Conservation (phyloP, 2,888 invertebrate species). For the Ctena decussata region DNA sequence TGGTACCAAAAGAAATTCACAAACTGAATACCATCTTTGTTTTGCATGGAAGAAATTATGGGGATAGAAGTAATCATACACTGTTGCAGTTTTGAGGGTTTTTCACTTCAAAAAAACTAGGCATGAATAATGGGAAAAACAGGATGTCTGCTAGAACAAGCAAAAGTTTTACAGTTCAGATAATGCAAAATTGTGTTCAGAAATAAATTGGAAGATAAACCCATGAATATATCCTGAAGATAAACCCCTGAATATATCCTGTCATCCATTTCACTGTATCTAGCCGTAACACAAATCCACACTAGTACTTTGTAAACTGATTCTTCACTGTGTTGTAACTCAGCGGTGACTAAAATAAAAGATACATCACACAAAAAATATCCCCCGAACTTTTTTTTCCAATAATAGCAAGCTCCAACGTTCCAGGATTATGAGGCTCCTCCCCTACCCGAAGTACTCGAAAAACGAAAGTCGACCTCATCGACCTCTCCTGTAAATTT, state of each 20-base stretch:
- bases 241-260: not conserved
- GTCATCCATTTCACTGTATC: not conserved
- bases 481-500: constrained; percentile 70
- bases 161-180: too few species aligned
- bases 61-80: too few species aligned
- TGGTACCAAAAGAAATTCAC: too few species aligned
- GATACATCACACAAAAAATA: not conserved
- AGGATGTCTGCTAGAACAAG: too few species aligned
- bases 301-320: not conserved
- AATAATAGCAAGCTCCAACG: constrained; percentile 28
- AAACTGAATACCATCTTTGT: too few species aligned
- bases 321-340: not conserved
- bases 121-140: too few species aligned
- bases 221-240: too few species aligned
- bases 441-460: constrained; percentile 45
- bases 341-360: not conserved
- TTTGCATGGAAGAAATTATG: too few species aligned
- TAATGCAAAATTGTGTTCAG: too few species aligned
- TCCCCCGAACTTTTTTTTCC: not conserved
- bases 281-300: not conserved
- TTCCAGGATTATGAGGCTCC: constrained; percentile 62
- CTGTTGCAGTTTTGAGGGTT: too few species aligned
- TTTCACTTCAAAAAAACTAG: too few species aligned
- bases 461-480: constrained; percentile 63
- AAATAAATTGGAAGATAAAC: too few species aligned